Base-by-base conservation (phyloP, 2,113 vertebrate genomes). In the Craseonycteris thonglongyai region DNA sequence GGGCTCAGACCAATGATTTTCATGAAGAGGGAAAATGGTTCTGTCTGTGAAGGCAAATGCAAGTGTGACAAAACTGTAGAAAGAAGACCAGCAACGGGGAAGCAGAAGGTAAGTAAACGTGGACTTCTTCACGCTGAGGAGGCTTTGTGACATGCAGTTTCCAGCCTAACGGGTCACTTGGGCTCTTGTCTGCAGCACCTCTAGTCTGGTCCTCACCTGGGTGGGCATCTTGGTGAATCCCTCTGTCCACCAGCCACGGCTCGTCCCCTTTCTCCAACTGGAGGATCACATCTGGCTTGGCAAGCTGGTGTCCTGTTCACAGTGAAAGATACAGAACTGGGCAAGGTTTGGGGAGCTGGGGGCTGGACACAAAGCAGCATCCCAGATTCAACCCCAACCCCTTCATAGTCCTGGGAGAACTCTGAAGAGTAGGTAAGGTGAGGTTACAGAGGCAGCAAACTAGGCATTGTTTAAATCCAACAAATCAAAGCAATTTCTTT, bases 201-300 rank as follows among this genome's bases (percentile, higher is more conserved):
- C 65, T 15, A 30, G 4, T 71, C 68, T 90, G 35, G 14, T 78
- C 19, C 96, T 96, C 69, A 97, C 96, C 96, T 94, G 93, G 30
- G 54, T 3, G 9, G 7, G 54, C 33, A 51, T 80, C 22, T 8
- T 8, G 40, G 45, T 30, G 54, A 90, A 66, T 30, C 6, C 72
- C 26, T 66, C 71, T 96, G 59, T 95, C 91, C 38, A 94, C 6
- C 61, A 92, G 65, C 95, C 95, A 97, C 0, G 96, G 96, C 22
- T 96, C 96, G 59, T 95, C 76, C 49, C 93, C 96, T 42, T 94
- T 96, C 86, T 97, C 96, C 88, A 97, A 76, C 21, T 19, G 71
- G 6, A 96, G 91, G 59, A 97, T 94, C 71, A 96, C 81, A 5
- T 95, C 86, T 85, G 96, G 96, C 65, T 96, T 96, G 81, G 93